Conservation (phyloP, 2,113 vertebrate genomes). For the Ctenodactylus gundi region DNA sequence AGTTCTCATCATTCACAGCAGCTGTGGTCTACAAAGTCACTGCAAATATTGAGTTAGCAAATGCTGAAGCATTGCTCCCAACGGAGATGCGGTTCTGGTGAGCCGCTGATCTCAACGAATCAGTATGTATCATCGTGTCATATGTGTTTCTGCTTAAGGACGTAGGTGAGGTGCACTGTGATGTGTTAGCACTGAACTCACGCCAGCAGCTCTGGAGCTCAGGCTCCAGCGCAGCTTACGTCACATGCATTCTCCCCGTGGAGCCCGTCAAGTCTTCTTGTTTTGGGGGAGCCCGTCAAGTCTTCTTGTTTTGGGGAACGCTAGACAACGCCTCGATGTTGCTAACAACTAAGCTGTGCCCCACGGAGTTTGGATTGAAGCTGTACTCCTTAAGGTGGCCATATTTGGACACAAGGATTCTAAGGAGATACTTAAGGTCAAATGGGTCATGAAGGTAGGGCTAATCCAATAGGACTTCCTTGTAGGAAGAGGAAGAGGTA, state of each 20-base stretch:
- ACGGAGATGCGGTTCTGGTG: neutral
- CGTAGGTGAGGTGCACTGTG: neutral
- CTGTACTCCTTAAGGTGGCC: too few species aligned
- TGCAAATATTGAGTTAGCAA: neutral
- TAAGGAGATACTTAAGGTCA: neutral
- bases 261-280: neutral
- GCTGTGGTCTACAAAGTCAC: neutral
- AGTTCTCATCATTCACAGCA: neutral
- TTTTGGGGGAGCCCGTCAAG: neutral
- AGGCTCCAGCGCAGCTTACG: neutral
- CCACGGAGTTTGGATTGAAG: neutral
- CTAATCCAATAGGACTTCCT: neutral
- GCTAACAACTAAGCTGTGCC: neutral
- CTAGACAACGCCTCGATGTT: too few species aligned
- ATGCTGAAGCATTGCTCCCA: neutral
- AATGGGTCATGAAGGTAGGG: neutral
- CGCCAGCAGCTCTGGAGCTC: neutral
- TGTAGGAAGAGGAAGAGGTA: too few species aligned
- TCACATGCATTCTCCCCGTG: neutral
- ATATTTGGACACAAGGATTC: neutral
- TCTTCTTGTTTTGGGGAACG: neutral
- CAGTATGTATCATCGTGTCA: neutral
- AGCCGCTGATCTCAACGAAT: neutral
- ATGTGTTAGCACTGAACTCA: neutral
- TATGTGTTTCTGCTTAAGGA: slow-evolving; percentile 17